Percentiles rank a stretch among this genome's conserved stretches.
Conservation (phyloP, 2,888 invertebrate genomes). For the Rhagophthalmus giganteus region DNA sequence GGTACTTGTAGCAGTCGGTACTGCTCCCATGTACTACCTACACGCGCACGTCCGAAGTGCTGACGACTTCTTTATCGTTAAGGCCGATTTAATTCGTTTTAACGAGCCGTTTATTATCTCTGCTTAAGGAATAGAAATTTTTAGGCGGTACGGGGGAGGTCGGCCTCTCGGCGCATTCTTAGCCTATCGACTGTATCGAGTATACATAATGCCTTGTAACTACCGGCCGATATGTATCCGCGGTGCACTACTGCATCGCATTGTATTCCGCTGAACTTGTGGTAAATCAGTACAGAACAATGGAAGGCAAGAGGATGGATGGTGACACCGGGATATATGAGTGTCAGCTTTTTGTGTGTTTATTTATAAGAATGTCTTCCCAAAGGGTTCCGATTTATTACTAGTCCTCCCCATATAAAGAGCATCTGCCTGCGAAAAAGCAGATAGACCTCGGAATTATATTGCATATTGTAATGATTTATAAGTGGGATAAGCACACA, state of each 20-base stretch:
- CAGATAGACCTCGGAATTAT: constrained; percentile 58
- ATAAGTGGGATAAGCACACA: constrained; percentile 57
- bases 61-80: too few species aligned
- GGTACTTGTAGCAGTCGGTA: constrained; percentile 2
- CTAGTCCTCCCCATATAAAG: constrained; percentile 44
- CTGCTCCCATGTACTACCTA: background rate
- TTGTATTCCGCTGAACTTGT: constrained; percentile 48
- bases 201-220: constrained; percentile 40
- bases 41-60: too few species aligned
- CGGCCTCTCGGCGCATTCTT: constrained; percentile 35
- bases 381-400: constrained; percentile 44
- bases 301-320: constrained; percentile 44
- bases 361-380: constrained; percentile 37
- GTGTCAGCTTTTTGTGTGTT: constrained; percentile 42
- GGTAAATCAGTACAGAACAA: constrained; percentile 51
- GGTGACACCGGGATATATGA: constrained; percentile 46
- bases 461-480: constrained; percentile 59
- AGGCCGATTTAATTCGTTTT: too few species aligned
- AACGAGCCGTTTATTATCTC: too few species aligned
- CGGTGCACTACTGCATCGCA: constrained; percentile 49
- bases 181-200: constrained; percentile 36
- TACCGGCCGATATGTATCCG: constrained; percentile 41
- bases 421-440: constrained; percentile 57
- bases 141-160: constrained; percentile 23
- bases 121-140: too few species aligned